phyloP scores from a whole-genome alignment of 1,140 invertebrate genomes.

The Pinna nobilis region DNA sequence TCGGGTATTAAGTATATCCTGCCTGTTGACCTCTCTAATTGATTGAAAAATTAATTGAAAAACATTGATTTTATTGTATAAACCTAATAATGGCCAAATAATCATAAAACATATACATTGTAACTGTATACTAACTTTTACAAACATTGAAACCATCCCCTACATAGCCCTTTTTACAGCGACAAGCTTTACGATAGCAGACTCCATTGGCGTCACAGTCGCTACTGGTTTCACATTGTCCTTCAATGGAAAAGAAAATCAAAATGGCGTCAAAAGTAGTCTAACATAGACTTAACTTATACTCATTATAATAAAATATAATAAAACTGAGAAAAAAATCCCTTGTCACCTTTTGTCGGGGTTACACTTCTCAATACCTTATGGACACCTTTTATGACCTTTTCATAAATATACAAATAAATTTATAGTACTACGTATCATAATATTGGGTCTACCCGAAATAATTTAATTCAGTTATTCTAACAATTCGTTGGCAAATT shows the following conservation, averaged over 20 bases:
- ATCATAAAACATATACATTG: not conserved
- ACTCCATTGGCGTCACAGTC: constrained; percentile 13
- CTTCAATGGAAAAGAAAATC: not conserved
- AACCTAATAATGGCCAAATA: not conserved
- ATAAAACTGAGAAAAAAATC: too few species aligned
- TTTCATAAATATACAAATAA: too few species aligned
- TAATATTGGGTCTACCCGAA: too few species aligned
- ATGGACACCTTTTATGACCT: too few species aligned
- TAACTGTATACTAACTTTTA: constrained; percentile 20
- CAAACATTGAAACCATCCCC: constrained; percentile 32
- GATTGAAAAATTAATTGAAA: too few species aligned
- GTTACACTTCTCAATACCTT: too few species aligned
- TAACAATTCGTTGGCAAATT: too few species aligned
- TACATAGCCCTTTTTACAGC: constrained; percentile 25
- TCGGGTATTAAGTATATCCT: too few species aligned
- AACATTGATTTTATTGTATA: not conserved
- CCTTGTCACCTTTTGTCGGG: too few species aligned
- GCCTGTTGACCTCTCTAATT: too few species aligned
- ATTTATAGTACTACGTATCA: too few species aligned
- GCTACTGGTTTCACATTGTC: constrained; percentile 10
- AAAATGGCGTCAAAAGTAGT: not conserved
- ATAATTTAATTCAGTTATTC: too few species aligned
- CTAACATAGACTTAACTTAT: not conserved
- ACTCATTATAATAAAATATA: constrained; percentile 13
- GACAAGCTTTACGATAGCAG: constrained; percentile 25